Percentiles rank a stretch among this genome's conserved stretches.
Conservation (phyloP, 2,113 vertebrate species). For the Nothoprocta perdicaria region DNA sequence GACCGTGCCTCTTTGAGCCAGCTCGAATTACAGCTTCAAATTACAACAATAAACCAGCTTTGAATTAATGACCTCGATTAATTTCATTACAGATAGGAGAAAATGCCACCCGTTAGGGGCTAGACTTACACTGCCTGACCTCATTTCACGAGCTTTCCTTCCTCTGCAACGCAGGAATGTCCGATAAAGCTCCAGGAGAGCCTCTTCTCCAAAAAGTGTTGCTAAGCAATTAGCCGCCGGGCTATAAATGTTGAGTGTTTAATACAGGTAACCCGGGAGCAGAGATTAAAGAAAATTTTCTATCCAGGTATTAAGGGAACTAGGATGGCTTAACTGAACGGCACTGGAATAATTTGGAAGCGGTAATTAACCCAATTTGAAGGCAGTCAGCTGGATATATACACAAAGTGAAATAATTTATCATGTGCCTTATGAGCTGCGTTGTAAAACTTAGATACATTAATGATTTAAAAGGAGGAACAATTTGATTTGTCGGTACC, state of each 20-base stretch:
- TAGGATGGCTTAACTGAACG: background rate
- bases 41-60: constrained; percentile 41
- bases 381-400: background rate
- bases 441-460: constrained; percentile 41
- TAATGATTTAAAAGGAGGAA: constrained; percentile 51
- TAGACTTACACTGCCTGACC: constrained; percentile 30
- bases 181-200: constrained; percentile 41
- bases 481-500: constrained; percentile 69
- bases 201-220: background rate
- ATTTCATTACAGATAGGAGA: constrained; percentile 1
- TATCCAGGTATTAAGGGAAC: background rate
- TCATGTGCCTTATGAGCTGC: background rate
- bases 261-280: background rate
- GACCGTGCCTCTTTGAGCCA: constrained; percentile 3
- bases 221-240: constrained; percentile 51
- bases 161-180: background rate
- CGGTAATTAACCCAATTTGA: background rate
- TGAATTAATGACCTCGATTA: constrained; percentile 49
- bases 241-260: constrained; percentile 38
- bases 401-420: constrained; percentile 28
- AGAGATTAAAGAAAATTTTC: background rate
- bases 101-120: rapidly evolving
- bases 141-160: background rate
- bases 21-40: constrained; percentile 41
- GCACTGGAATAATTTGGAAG: background rate